phyloP scores from a whole-genome alignment of 2,888 invertebrate genomes.

The Apeira syringaria region DNA sequence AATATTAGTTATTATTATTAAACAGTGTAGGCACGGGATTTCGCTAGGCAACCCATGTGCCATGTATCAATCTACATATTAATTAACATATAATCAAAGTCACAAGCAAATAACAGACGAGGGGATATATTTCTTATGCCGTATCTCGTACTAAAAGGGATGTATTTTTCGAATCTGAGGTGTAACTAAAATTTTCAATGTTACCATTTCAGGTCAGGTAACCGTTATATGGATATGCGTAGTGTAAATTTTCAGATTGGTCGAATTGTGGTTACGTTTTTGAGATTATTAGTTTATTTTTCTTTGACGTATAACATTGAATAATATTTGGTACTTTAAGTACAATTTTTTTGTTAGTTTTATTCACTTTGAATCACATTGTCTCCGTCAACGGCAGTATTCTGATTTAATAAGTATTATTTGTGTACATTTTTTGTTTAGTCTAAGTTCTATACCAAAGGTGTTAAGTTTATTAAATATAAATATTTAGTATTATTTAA shows the following conservation, averaged over 20 bases:
- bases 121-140: no score
- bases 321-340: constrained; percentile 31
- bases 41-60: no score
- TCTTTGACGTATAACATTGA: constrained; percentile 15
- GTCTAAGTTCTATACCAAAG: constrained; percentile 55
- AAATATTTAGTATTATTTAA: constrained; percentile 23
- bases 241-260: constrained; percentile 7
- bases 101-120: no score
- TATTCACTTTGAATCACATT: constrained; percentile 14
- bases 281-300: constrained; percentile 31
- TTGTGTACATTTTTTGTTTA: no score
- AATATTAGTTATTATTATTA: no score
- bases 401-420: constrained; percentile 48
- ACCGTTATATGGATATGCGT: background rate
- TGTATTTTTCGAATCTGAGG: no score
- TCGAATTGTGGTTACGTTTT: constrained; percentile 23
- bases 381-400: constrained; percentile 28
- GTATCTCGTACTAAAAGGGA: no score
- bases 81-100: no score
- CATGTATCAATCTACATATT: no score
- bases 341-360: constrained; percentile 25
- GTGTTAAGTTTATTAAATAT: constrained; percentile 49
- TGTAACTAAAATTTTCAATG: no score
- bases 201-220: no score
- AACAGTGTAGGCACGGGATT: no score